A percentile compares a stretch with the other conserved stretches of the same genome.
Conservation (phyloP, 2,797 vertebrate genomes). For the Molossus alvarezi region DNA sequence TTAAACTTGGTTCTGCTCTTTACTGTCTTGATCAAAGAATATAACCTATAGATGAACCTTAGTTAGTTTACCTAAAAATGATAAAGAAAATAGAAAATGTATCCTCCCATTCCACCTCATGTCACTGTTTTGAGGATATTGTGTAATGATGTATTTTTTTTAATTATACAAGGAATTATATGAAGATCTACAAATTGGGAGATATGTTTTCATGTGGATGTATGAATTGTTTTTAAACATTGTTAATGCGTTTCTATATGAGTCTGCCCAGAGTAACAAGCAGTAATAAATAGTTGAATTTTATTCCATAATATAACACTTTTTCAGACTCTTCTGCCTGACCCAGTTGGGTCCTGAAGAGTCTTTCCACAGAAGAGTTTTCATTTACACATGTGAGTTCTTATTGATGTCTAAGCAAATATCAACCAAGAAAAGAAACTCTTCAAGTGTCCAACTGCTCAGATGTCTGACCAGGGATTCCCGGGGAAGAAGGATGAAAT, state of each 20-base stretch:
- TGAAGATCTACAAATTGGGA: conserved; percentile 22
- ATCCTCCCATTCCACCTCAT: background rate
- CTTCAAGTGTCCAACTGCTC: conserved; percentile 65
- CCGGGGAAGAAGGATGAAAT: conserved; percentile 53
- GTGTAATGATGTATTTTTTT: background rate
- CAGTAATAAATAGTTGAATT: conserved; percentile 65
- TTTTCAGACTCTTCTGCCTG: conserved; percentile 75
- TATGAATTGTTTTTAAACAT: conserved; percentile 49
- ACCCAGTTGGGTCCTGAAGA: conserved; percentile 63
- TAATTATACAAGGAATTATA: background rate
- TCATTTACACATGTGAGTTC: conserved; percentile 76
- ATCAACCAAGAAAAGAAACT: conserved; percentile 68
- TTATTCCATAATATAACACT: conserved; percentile 55
- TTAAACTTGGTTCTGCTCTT: background rate
- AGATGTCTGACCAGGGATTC: conserved; percentile 62
- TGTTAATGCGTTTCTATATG: conserved; percentile 37
- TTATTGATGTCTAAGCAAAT: conserved; percentile 77
- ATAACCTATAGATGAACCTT: background rate
- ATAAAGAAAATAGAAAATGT: background rate
- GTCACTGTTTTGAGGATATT: background rate
- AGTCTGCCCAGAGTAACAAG: conserved; percentile 10
- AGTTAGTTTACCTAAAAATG: background rate
- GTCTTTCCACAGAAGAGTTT: conserved; percentile 68
- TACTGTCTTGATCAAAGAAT: background rate
- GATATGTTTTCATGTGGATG: conserved; percentile 24